Evolutionary conservation across 1,140 invertebrate species (phyloP).

Genomic region (Saccostrea glomerata): DNA sequence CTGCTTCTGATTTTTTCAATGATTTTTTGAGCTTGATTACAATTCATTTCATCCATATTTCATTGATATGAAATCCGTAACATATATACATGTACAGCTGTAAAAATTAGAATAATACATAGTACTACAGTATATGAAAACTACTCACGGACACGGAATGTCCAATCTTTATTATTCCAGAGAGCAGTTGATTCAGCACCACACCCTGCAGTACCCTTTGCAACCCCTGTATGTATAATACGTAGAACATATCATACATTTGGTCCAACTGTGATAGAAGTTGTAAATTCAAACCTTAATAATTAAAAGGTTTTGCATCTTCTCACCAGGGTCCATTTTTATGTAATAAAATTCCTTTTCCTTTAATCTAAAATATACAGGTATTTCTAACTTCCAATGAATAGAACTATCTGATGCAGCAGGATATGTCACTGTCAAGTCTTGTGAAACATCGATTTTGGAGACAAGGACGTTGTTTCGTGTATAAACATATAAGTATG

Average conservation of each 20-base stretch:
- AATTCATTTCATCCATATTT: too few species aligned
- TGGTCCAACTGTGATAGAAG: too few species aligned
- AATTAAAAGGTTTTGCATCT: background rate
- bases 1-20: too few species aligned
- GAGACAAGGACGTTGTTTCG: background rate
- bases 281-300: background rate
- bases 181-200: background rate
- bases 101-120: too few species aligned
- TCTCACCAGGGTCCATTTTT: background rate
- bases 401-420: background rate
- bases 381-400: background rate
- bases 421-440: background rate
- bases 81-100: too few species aligned
- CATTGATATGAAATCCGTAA: too few species aligned
- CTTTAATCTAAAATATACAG: background rate
- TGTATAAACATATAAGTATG: background rate
- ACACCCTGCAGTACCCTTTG: background rate
- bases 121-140: too few species aligned
- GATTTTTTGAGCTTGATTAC: too few species aligned
- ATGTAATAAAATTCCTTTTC: background rate
- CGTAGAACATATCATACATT: too few species aligned
- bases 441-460: background rate
- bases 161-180: background rate
- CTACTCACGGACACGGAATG: background rate
- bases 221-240: background rate